Evolutionary conservation across 2,888 invertebrate species (phyloP).

Genomic region (Drosophila sordidapex): DNA sequence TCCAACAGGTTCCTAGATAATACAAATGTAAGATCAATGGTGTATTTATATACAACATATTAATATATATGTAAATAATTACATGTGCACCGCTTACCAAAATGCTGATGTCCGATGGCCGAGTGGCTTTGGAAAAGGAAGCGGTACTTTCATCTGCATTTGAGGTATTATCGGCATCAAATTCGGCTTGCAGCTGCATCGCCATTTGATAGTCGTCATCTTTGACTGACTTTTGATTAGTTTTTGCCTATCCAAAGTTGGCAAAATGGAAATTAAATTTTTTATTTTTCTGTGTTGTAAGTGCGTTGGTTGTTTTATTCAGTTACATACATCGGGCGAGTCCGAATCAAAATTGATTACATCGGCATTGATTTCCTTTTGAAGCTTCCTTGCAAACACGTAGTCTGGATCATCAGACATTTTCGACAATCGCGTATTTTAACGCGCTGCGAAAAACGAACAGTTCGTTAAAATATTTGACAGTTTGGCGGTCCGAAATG

Average conservation of each 20-base stretch:
- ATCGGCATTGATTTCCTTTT: slow-evolving; percentile 63
- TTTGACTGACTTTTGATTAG: slow-evolving; percentile 43
- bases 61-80: too few species aligned
- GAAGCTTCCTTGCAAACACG: slow-evolving; percentile 72
- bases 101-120: neutral
- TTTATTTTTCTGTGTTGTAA: neutral
- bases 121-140: slow-evolving; percentile 8
- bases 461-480: slow-evolving; percentile 41
- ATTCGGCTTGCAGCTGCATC: slow-evolving; percentile 68
- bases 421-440: neutral
- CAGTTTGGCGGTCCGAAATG: slow-evolving; percentile 31
- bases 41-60: neutral
- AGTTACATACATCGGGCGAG: slow-evolving; percentile 21
- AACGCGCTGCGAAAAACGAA: slow-evolving; percentile 1
- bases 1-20: slow-evolving; percentile 5
- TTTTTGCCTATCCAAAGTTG: neutral
- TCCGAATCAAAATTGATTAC: neutral
- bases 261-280: neutral
- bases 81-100: slow-evolving; percentile 15
- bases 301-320: slow-evolving; percentile 8
- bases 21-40: neutral
- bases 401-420: slow-evolving; percentile 80
- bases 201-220: slow-evolving; percentile 68
- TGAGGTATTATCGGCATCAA: slow-evolving; percentile 49
- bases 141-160: slow-evolving; percentile 18